phyloP scores from a whole-genome alignment of 2,888 invertebrate genomes.

The Trachelus iudaicus region DNA sequence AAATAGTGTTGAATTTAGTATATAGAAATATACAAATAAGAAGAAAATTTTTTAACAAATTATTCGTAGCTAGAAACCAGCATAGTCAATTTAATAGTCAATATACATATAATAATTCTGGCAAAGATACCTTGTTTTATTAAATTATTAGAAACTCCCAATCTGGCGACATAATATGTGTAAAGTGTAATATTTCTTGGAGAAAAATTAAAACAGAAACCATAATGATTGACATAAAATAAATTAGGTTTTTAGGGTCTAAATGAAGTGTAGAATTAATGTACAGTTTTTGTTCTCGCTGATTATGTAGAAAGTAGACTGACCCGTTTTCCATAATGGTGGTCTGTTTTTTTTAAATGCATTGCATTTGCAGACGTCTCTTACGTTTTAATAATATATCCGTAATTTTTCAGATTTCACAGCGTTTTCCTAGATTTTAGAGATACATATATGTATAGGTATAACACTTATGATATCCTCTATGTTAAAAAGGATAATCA shows the following conservation, averaged over 20 bases:
- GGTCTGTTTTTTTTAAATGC: constrained; percentile 4
- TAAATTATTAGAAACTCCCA: no score
- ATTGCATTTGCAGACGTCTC: constrained; percentile 24
- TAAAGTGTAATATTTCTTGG: no score
- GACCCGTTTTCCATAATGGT: background rate
- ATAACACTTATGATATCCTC: background rate
- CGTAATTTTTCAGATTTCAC: constrained; percentile 11
- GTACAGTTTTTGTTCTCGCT: background rate
- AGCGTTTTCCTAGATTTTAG: background rate
- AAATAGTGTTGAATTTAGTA: constrained; percentile 40
- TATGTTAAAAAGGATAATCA: background rate
- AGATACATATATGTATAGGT: background rate
- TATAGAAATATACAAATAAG: constrained; percentile 28
- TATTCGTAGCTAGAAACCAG: background rate
- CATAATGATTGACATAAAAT: background rate
- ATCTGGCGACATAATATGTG: background rate
- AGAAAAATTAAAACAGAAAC: no score
- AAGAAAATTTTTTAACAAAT: background rate
- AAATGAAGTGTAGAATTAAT: background rate
- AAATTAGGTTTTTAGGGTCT: background rate
- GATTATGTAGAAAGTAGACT: background rate
- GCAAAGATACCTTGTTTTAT: no score
- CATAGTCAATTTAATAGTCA: no score
- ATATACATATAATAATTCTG: background rate
- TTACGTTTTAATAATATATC: background rate